Evolutionary conservation across 2,888 invertebrate species (phyloP).

Genomic region (Sericinus montela): DNA sequence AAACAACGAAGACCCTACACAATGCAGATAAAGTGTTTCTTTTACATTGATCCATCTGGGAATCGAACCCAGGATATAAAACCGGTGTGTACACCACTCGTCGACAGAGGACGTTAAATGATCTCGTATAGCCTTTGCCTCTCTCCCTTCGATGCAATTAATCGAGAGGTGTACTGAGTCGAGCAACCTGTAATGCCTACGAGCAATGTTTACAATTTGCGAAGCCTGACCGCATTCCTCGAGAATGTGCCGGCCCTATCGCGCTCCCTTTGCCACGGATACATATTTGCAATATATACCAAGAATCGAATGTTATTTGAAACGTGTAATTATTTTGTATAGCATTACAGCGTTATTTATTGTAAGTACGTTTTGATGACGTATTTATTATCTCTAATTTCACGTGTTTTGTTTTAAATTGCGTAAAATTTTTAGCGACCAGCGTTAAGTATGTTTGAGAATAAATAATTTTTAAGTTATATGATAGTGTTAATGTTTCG

Average conservation of each 20-base stretch:
- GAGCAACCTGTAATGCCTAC: conserved; percentile 7
- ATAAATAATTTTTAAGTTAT: too few relatives aligned
- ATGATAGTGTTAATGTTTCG: not conserved
- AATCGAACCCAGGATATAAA: too few relatives aligned
- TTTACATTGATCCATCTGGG: too few relatives aligned
- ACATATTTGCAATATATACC: conserved; percentile 12
- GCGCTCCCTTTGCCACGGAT: conserved; percentile 18
- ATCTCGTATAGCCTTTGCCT: too few relatives aligned
- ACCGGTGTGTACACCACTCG: not conserved
- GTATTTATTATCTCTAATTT: not conserved
- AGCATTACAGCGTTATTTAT: not conserved
- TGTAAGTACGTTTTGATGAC: not conserved
- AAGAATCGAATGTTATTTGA: conserved; percentile 12
- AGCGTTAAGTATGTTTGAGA: too few relatives aligned
- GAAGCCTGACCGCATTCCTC: conserved; percentile 16
- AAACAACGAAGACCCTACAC: too few relatives aligned
- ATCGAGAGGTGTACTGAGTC: conserved; percentile 2
- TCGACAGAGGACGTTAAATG: not conserved
- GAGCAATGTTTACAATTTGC: conserved; percentile 11
- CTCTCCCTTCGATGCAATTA: not conserved
- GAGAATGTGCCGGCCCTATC: not conserved
- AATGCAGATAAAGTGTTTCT: too few relatives aligned
- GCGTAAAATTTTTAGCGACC: too few relatives aligned
- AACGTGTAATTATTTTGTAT: conserved; percentile 3
- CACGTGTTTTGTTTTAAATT: too few relatives aligned